Percentiles rank a stretch among this genome's conserved stretches.
These are phyloP conservation scores for Paraescarpia echinospica DNA, from an alignment of 1,140 invertebrate genomes.

Conservation along the genomic window DNA sequence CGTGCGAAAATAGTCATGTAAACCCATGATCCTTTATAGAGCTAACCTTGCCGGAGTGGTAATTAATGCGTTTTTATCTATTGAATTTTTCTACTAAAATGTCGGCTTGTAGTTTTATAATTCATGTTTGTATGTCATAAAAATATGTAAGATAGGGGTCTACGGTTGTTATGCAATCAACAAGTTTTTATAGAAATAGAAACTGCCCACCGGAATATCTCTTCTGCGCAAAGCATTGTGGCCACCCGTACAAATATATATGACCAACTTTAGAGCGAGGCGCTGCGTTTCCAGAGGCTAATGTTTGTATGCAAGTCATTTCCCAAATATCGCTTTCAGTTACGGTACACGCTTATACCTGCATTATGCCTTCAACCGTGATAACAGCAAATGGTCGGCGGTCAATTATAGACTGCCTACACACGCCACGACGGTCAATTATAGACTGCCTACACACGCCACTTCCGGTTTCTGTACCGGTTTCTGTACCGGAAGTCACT, in stretches of 20 bases:
- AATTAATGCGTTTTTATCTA: not conserved
- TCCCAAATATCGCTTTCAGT: not conserved
- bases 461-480: not conserved
- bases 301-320: not conserved
- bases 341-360: not conserved
- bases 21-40: not conserved
- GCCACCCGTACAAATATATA: not conserved
- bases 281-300: too few species aligned
- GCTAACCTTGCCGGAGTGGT: not conserved
- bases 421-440: not conserved
- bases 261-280: not conserved
- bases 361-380: not conserved
- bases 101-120: not conserved
- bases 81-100: not conserved
- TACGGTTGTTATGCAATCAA: too few species aligned
- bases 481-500: too few species aligned
- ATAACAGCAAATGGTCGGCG: not conserved
- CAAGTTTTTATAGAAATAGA: too few species aligned
- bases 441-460: not conserved
- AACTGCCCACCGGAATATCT: too few species aligned
- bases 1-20: not conserved
- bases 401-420: not conserved
- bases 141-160: too few species aligned
- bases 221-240: too few species aligned
- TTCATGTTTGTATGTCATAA: not conserved